Evolutionary conservation across 92 coral and sea anemone genomes (phyloP).

Genomic region (Epizoanthus scotinus): DNA sequence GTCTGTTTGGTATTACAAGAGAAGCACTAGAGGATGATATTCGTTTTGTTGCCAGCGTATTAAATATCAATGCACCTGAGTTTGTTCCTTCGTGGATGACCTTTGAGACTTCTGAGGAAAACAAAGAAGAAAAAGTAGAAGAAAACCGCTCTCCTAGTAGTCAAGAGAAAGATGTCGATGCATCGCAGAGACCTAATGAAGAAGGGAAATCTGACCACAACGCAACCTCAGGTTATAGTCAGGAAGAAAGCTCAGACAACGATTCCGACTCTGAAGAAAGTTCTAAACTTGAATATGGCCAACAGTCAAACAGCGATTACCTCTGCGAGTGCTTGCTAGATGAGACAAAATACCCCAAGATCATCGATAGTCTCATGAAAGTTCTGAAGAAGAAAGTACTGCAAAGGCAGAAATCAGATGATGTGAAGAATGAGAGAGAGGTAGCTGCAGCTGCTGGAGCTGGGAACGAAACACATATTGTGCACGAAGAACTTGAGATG

Average conservation of each 20-base stretch:
- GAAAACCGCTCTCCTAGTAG: background rate
- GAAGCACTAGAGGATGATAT: too few relatives aligned
- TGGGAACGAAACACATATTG: background rate
- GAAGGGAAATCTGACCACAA: background rate
- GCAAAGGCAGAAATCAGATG: background rate
- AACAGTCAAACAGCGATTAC: background rate
- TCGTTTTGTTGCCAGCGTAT: too few relatives aligned
- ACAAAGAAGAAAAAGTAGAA: background rate
- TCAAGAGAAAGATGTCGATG: background rate
- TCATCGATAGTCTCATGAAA: slow-evolving; percentile 11
- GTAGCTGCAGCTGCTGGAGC: background rate
- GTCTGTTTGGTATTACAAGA: too few relatives aligned
- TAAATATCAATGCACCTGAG: slow-evolving; percentile 71
- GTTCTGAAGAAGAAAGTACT: background rate
- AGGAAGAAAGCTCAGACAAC: background rate
- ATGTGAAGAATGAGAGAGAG: background rate
- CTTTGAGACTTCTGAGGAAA: slow-evolving; percentile 4
- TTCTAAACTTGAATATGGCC: background rate
- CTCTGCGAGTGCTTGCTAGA: slow-evolving; percentile 2
- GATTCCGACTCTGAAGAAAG: background rate
- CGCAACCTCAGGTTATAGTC: background rate
- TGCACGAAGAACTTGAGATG: slow-evolving; percentile 17
- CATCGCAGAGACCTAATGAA: background rate
- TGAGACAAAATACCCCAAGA: slow-evolving; percentile 6
- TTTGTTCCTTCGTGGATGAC: slow-evolving; percentile 62